Conservation (phyloP, 2,797 vertebrate genomes). For the Lagorchestes hirsutus region DNA sequence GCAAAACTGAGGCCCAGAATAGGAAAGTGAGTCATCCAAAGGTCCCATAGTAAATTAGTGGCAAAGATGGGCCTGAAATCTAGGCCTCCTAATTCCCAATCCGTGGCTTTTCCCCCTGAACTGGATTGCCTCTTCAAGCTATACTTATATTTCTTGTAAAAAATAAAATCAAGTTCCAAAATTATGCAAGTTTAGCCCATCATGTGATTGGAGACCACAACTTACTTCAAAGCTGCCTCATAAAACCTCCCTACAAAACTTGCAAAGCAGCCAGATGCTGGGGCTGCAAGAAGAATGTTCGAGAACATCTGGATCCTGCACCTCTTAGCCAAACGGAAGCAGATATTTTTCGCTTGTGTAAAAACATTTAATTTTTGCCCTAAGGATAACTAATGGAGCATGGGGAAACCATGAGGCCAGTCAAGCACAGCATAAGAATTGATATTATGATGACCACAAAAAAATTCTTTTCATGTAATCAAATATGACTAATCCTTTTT, state of each 20-base stretch:
- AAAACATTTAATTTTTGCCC: constrained; percentile 12
- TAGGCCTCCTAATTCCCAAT: not conserved
- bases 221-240: constrained; percentile 74
- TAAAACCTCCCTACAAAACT: constrained; percentile 62
- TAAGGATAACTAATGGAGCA: not conserved
- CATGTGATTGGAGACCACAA: constrained; percentile 68
- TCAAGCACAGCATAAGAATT: not conserved
- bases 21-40: not conserved
- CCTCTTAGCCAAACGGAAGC: constrained; percentile 64
- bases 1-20: not conserved
- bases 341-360: rapidly evolving
- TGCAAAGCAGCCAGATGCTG: constrained; percentile 72
- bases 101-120: not conserved
- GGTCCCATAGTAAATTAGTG: not conserved
- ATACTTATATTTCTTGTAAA: constrained; percentile 44
- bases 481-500: not conserved
- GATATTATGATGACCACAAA: not conserved
- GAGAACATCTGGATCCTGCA: constrained; percentile 68
- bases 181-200: constrained; percentile 56
- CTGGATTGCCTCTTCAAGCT: rapidly evolving
- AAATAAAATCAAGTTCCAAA: constrained; percentile 74
- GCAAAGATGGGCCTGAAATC: not conserved
- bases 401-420: not conserved
- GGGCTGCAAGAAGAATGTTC: constrained; percentile 50
- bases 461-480: not conserved